Evolutionary conservation across 2,113 vertebrate genomes (phyloP).

Genomic region (Gallinago jamesoni): DNA sequence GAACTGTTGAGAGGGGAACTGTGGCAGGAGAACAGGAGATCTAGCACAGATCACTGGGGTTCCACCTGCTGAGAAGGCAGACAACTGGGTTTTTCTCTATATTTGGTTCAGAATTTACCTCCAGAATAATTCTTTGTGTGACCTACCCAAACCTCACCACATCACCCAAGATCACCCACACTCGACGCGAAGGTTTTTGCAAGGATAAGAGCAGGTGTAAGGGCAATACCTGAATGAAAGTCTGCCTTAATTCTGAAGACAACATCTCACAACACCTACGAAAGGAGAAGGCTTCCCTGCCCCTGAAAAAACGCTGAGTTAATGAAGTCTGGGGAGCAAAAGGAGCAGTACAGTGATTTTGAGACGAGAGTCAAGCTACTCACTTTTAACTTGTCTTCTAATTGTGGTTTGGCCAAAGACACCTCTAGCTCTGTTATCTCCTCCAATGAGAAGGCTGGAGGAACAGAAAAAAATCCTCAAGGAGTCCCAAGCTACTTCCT

Average conservation of each 20-base stretch:
- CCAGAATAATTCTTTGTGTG: not conserved
- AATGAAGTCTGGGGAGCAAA: not conserved
- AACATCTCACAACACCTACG: not conserved
- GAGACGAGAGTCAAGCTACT: not conserved
- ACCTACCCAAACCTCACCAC: not conserved
- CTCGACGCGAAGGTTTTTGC: not conserved
- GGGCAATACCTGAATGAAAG: not conserved
- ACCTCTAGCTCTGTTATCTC: not conserved
- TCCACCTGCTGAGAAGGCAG: not conserved
- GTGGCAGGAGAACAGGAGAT: not conserved
- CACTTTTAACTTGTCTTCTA: not conserved
- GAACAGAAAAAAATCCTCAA: not conserved
- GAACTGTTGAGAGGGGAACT: not conserved
- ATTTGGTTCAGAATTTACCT: not conserved
- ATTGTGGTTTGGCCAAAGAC: not conserved
- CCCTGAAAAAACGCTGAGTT: not conserved
- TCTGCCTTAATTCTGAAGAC: not conserved
- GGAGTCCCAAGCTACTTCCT: not conserved
- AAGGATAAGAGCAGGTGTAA: not conserved
- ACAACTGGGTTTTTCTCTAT: not conserved
- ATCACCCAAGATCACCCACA: not conserved
- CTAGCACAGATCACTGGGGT: too few species aligned
- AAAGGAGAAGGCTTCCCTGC: not conserved
- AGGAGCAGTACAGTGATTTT: not conserved
- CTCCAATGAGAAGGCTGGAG: not conserved